Evolutionary conservation across 92 coral and sea anemone species (phyloP).

Genomic region (Porites cylindrica): DNA sequence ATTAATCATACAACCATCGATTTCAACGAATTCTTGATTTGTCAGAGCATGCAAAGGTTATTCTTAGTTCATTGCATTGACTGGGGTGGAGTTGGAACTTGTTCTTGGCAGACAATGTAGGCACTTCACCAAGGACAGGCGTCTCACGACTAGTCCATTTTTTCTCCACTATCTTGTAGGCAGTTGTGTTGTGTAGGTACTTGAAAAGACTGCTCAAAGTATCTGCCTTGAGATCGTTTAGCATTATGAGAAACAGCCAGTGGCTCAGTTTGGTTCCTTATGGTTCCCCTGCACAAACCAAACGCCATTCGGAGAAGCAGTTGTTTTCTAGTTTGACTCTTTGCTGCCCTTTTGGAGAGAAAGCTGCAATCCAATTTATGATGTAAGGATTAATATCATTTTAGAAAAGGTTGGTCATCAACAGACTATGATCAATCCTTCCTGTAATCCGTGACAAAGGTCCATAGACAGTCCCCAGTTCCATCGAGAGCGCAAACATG

Average conservation of each 20-base stretch:
- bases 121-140: neutral
- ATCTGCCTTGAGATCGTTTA: neutral
- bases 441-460: no score
- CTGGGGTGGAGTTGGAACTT: slow-evolving; percentile 30
- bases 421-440: no score
- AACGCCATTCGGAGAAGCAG: slow-evolving; percentile 9
- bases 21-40: neutral
- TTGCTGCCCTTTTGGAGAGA: no score
- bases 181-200: slow-evolving; percentile 32
- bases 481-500: no score
- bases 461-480: no score
- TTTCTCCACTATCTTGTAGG: neutral
- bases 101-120: slow-evolving; percentile 4
- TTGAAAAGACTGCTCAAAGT: no score
- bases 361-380: no score
- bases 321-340: no score
- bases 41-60: neutral
- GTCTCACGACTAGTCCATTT: neutral
- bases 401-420: no score
- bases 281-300: slow-evolving; percentile 6
- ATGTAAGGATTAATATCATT: no score
- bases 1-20: neutral
- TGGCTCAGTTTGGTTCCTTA: slow-evolving; percentile 6
- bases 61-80: slow-evolving; percentile 40
- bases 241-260: slow-evolving; percentile 17